These are phyloP conservation scores for Platyura marginata DNA, from an alignment of 1,140 invertebrate genomes.

Conservation along the genomic window DNA sequence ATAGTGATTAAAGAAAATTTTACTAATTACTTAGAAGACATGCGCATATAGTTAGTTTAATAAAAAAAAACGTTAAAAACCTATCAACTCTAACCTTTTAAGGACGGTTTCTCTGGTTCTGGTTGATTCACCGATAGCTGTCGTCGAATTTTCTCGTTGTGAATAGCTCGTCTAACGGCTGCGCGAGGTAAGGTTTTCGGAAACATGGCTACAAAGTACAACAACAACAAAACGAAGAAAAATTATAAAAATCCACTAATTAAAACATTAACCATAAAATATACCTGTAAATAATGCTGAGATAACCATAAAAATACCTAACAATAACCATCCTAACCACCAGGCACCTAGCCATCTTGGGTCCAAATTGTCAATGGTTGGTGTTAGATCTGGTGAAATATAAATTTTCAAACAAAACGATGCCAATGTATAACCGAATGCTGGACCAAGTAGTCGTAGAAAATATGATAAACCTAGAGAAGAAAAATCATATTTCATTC, in stretches of 20 bases:
- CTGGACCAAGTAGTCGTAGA: constrained; percentile 48
- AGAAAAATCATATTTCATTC: no score
- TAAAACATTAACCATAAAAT: constrained; percentile 45
- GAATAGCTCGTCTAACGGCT: neutral
- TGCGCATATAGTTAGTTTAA: no score
- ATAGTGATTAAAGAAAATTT: no score
- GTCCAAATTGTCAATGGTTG: constrained; percentile 39
- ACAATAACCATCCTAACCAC: constrained; percentile 47
- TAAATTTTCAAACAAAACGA: constrained; percentile 40
- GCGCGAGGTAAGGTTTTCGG: constrained; percentile 30
- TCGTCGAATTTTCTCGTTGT: neutral
- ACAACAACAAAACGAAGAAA: neutral
- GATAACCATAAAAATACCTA: constrained; percentile 34
- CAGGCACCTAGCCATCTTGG: constrained; percentile 49
- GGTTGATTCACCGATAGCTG: neutral
- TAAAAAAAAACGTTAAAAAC: no score
- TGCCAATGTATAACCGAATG: constrained; percentile 33
- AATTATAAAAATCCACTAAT: constrained; percentile 45
- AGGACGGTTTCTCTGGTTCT: no score
- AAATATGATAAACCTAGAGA: constrained; percentile 45
- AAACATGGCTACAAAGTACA: constrained; percentile 33
- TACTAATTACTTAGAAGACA: no score
- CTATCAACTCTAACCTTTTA: no score
- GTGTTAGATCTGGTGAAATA: constrained; percentile 40
- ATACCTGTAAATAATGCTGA: constrained; percentile 49